Base-by-base conservation (phyloP, 2,113 vertebrate genomes). In the Cyphomyrus discorhynchus region DNA sequence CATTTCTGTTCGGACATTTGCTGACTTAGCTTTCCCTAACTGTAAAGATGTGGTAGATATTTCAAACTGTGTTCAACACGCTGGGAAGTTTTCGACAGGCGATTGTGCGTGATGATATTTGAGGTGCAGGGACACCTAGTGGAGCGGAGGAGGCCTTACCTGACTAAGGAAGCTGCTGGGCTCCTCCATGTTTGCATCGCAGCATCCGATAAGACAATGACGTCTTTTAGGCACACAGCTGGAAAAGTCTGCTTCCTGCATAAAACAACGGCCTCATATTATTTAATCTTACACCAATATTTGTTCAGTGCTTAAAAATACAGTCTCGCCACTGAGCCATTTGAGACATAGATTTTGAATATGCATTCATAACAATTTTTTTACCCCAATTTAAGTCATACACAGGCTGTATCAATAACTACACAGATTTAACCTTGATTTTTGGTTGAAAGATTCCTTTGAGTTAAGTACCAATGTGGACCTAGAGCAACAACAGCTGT, bases 181-280 rank as follows among this genome's bases (percentile, higher is more conserved):
- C 62, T 93, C 92, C 47, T 93, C 74, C 31, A 92, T 90, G 2
- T 93, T 94, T 49, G 90, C n/a, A 80, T 89, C 92, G 82, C 94
- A 95, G 86, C 95, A 95, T 87, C 93, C 94, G 89, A 95, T 92
- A 89, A 95, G 93, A 89, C 94, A 95, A 84, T 93, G 93, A 88
- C 94, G 94, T 52, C 93, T 93, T 89, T 93, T 95, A 0, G 94
- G 94, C 89, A 94, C 92, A 91, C 92, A 93, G n/a, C 92, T 90
- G 56, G 92, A 21, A 93, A 93, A 91, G 10, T 92, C 93, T 4
- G 92, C 88, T 83, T 89, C 92, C 94, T 95, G 4, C 17, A 35
- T 17, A 31, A 87, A 2, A 90, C 52, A 0, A 89, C 39, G 91
- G 31, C 46, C 2, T 9, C 74, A 87, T n/a, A 31, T 87, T n/a